Evolutionary conservation across 2,888 invertebrate genomes (phyloP).

Genomic region (Sphaeridia pumilis): DNA sequence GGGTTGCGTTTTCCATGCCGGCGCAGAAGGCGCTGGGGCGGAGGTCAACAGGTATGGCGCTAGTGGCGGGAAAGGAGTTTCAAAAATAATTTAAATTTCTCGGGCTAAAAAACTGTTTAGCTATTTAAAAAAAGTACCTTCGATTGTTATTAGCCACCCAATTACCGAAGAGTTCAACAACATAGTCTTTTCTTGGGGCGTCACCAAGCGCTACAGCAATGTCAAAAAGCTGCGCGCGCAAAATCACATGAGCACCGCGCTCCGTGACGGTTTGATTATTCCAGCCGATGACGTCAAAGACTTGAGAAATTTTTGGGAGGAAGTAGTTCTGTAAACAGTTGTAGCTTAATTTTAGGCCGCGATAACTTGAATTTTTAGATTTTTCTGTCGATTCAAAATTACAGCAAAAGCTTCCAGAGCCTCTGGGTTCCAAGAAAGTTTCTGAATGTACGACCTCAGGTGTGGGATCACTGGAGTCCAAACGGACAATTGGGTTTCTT

Average conservation of each 20-base stretch:
- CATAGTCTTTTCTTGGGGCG: background rate
- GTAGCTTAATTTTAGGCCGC: background rate
- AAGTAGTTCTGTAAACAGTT: background rate
- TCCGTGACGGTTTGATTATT: background rate
- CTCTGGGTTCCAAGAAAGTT: background rate
- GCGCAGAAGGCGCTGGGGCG: constrained; percentile 7
- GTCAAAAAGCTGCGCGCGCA: constrained; percentile 3
- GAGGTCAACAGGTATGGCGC: constrained; percentile 8
- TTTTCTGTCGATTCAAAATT: no score
- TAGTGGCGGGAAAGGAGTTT: background rate
- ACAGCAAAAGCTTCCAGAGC: no score
- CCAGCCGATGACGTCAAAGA: constrained; percentile 1
- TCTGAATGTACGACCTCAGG: background rate
- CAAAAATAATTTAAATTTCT: background rate
- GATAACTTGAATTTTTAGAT: no score
- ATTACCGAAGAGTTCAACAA: background rate
- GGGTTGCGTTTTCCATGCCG: background rate
- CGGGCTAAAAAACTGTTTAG: background rate
- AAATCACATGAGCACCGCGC: constrained; percentile 5
- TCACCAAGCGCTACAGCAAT: constrained; percentile 1
- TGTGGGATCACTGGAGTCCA: constrained; percentile 4
- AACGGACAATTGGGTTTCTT: constrained; percentile 10
- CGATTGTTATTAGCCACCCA: background rate
- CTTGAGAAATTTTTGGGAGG: background rate
- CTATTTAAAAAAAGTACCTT: background rate